Base-by-base conservation (phyloP, 2,888 invertebrate species). In the Nemurella pictetii region DNA sequence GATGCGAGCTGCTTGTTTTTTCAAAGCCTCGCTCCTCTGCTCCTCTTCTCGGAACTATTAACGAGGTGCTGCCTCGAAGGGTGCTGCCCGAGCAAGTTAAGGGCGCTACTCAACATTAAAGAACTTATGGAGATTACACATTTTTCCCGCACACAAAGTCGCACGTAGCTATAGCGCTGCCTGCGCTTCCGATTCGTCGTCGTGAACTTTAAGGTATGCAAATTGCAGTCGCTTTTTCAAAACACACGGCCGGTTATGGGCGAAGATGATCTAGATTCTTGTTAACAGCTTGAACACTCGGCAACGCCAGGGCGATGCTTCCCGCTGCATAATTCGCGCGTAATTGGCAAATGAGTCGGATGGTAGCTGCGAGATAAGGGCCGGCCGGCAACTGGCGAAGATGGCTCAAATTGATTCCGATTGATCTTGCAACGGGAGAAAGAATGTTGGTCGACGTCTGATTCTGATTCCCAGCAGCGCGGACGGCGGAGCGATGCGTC, bases 71-170 rank as follows among this genome's bases (percentile, higher is more conserved):
- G 36, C 80, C 32, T 12, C 9, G 55, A 20, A 55, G 55, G 55
- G 55, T 55, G 55, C 55, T 55, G 55, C 55, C 55, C n/a, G 1
- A 7, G 55, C 55, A 55, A 55, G 55, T 20, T 55, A 78, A 78
- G 78, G 30, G 78, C 29, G 78, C 78, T 78, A 29, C 78, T 78
- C 30, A 78, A 78, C 78, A 30, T 55, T 78, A 29, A 73, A 83
- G 73, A 83, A 83, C 83, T 73, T 74, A 74, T 73, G 83, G 35
- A 73, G 83, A 83, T 83, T 74, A 83, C 55, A 80, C 55, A 80
- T 36, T 80, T 29, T 36, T 80, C 80, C 28, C n/a, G n/a, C 55
- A 55, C 55, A 12, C 55, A 55, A 55, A 55, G 55, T 55, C 55
- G 55, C 20, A 55, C 12, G 20, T 55, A 7, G 9, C 20, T n/a